These are phyloP conservation scores for Temnothorax longispinosus DNA, from an alignment of 1,140 invertebrate genomes.

Conservation along the genomic window DNA sequence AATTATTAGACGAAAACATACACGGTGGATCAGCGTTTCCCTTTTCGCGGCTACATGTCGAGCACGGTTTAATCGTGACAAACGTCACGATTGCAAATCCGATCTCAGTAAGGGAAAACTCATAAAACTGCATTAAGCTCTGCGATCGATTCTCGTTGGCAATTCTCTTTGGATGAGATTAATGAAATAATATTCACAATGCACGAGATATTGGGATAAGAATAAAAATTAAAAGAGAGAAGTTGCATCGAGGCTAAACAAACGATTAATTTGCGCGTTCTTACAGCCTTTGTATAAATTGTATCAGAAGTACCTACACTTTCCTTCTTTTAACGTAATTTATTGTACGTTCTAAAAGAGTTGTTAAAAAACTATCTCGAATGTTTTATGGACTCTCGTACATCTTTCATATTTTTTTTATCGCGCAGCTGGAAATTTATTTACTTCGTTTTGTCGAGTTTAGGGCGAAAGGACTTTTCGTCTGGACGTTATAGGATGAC, in stretches of 20 bases:
- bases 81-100: conserved; percentile 39
- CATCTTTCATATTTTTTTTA: background rate
- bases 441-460: background rate
- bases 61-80: conserved; percentile 45
- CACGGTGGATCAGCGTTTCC: conserved; percentile 39
- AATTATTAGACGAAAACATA: conserved; percentile 56
- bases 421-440: background rate
- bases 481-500: background rate
- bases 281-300: background rate
- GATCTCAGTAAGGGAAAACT: conserved; percentile 26
- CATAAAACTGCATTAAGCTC: conserved; percentile 42
- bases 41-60: background rate
- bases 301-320: background rate
- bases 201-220: too few species aligned
- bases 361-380: background rate
- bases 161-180: conserved; percentile 11
- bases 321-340: background rate
- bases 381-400: background rate
- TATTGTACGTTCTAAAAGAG: background rate
- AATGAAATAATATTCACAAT: conserved; percentile 21
- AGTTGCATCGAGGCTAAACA: background rate
- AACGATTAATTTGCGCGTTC: background rate
- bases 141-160: background rate
- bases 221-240: background rate
- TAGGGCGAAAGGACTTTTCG: background rate